Evolutionary conservation across 2,797 vertebrate species (phyloP).

Genomic region (Psittacula derbiana): DNA sequence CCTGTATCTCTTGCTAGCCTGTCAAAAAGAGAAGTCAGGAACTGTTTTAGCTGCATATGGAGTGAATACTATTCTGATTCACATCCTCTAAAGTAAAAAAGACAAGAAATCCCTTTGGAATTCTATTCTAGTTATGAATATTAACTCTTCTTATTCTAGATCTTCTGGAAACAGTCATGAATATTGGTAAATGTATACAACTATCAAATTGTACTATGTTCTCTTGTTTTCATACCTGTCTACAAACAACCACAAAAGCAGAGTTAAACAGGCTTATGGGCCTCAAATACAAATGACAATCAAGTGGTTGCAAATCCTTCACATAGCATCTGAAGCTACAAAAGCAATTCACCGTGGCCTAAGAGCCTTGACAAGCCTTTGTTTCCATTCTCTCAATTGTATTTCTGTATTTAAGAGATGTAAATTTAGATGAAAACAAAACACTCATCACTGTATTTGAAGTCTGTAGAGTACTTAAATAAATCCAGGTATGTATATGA

Average conservation of each 20-base stretch:
- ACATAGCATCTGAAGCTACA: background rate
- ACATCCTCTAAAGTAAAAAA: background rate
- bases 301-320: background rate
- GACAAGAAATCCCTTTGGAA: background rate
- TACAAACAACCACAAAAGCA: background rate
- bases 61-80: background rate
- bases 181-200: background rate
- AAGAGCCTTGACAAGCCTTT: background rate
- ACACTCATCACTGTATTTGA: background rate
- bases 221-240: background rate
- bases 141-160: background rate
- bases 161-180: background rate
- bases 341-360: background rate
- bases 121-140: background rate
- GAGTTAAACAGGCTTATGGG: background rate
- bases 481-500: background rate
- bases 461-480: background rate
- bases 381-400: background rate
- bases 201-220: background rate
- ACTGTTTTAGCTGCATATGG: background rate
- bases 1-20: background rate
- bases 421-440: background rate
- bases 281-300: background rate
- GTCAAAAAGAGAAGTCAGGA: background rate
- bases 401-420: background rate